phyloP scores from a whole-genome alignment of 2,113 vertebrate genomes.

The Microcebus tavaratra region DNA sequence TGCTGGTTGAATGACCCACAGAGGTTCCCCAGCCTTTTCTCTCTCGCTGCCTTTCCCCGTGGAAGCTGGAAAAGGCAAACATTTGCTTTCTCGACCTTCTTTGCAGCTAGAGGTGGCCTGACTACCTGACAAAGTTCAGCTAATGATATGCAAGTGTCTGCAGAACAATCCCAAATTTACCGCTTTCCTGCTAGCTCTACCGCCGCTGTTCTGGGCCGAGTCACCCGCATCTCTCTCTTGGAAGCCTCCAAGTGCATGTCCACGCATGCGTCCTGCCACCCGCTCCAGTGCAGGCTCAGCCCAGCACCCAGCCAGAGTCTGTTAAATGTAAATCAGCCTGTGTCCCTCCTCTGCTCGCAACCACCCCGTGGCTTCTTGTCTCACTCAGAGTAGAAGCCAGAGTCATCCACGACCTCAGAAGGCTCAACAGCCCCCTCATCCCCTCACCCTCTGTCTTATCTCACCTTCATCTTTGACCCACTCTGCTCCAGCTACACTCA shows the following conservation, averaged over 20 bases:
- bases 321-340: neutral
- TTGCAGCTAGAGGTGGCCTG: neutral
- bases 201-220: neutral
- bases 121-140: neutral
- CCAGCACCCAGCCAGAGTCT: neutral
- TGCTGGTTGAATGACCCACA: neutral
- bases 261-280: neutral
- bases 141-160: neutral
- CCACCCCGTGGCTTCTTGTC: neutral
- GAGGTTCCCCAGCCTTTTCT: neutral
- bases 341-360: neutral
- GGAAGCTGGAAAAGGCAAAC: neutral
- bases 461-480: neutral
- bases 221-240: neutral
- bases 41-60: neutral
- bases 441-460: neutral
- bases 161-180: neutral
- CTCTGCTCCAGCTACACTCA: neutral
- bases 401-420: neutral
- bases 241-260: neutral
- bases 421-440: neutral
- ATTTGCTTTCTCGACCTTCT: neutral
- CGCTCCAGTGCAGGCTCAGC: neutral
- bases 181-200: no score
- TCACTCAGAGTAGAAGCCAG: neutral